Conservation (phyloP, 2,797 vertebrate species). For the Cottoperca gobio region DNA sequence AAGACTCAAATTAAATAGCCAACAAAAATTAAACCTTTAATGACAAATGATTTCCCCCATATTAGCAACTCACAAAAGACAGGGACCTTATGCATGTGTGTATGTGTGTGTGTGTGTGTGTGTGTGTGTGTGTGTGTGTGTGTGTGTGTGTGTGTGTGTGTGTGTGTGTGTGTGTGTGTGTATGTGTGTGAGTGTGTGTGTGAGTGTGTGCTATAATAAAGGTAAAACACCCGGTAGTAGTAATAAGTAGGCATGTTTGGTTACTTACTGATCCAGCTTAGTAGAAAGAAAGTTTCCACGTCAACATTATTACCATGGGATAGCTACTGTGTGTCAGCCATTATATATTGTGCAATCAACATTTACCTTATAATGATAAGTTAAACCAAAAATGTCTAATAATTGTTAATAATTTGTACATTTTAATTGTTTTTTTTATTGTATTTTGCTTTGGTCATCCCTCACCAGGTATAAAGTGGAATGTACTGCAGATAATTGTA, state of each 20-base stretch:
- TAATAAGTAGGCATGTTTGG: too few relatives aligned
- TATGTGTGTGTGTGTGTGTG: neutral
- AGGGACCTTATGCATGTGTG: neutral
- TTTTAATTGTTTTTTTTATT: neutral
- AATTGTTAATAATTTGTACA: neutral
- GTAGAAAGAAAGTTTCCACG: too few relatives aligned
- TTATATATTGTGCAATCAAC: too few relatives aligned
- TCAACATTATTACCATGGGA: too few relatives aligned
- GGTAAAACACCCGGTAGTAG: too few relatives aligned
- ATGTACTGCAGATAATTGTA: neutral
- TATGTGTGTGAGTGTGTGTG: too few relatives aligned
- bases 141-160: neutral
- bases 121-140: neutral
- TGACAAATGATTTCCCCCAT: conserved; percentile 86
- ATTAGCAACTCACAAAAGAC: conserved; percentile 85
- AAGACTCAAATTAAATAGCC: conserved; percentile 91
- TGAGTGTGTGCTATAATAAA: too few relatives aligned
- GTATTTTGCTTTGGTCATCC: neutral
- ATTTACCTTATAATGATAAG: too few relatives aligned
- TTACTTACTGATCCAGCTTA: too few relatives aligned
- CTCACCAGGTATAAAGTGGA: conserved; percentile 6
- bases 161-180: neutral
- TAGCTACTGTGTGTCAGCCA: too few relatives aligned
- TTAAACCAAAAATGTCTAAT: too few relatives aligned
- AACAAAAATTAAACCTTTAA: conserved; percentile 90